Evolutionary conservation across 2,113 vertebrate species (phyloP), one percentile per base, ranked within the genome.

Genomic region (Lamprotornis superbus): DNA sequence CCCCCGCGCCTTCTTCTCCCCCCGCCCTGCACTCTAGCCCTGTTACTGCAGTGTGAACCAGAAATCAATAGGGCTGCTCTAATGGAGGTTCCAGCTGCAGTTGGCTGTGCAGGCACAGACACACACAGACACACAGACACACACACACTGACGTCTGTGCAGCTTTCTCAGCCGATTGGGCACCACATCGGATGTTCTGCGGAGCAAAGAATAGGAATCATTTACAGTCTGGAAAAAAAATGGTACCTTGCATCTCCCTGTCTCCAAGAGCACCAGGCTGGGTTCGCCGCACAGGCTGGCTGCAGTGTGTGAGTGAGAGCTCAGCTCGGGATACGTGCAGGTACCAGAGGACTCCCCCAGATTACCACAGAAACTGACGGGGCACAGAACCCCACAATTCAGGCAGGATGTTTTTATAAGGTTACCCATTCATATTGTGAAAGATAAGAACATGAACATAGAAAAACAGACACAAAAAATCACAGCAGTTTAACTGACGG

Each of bases 171-270:
- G 98, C 98, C 93, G 97, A 98, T 98, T 99, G 98, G 98, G 95
- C 95, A 88, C 94, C 94, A 95, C 97, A 98, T 98, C 98, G 98
- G 98, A 99, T 98, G 98, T 98, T 99, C 98, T 97, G 93, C 94
- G 96, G 96, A 98, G 98, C 98, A 97, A 96, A 98, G 98, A 98
- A 97, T 90, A 96, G 95, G 88, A 94, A 95, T 95, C 85, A 73
- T 95, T 97, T 96, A 94, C 95, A 97, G 97, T 86, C 96, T 37
- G 82, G 87, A 42, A 97, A 95, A 35, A 50, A 68, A 82, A 67
- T 11, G 88, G 96, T 91, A 97, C 97, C 96, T 79, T 64, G 83
- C 65, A 57, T 90, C 81, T 97, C 93, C 90, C 96, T 33, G 87
- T 95, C 94, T 97, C 89, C 69, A 19, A 23, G 86, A 96, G 92